These are phyloP conservation scores for Cephus cinctus DNA, from an alignment of 1,140 invertebrate species.

Conservation along the genomic window DNA sequence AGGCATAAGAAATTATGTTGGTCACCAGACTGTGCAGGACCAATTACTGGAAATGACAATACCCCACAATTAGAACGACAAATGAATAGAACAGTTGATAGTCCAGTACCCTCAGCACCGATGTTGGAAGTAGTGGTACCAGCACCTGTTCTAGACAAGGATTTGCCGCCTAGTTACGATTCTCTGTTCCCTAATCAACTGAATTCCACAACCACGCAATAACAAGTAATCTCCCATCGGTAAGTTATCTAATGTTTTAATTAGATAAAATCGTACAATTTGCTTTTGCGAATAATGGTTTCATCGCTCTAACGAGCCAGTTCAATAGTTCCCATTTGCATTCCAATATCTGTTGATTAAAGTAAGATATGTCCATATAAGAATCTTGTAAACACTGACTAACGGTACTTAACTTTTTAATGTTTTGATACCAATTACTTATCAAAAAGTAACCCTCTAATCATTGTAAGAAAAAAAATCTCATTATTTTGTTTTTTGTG, in stretches of 20 bases:
- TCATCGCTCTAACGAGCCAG: no score
- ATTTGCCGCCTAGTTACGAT: constrained; percentile 52
- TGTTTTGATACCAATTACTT: neutral
- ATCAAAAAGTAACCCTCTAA: neutral
- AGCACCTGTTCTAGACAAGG: constrained; percentile 41
- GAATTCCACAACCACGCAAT: constrained; percentile 31
- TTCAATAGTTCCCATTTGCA: no score
- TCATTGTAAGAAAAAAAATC: neutral
- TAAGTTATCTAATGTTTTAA: constrained; percentile 44
- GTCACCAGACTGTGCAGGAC: constrained; percentile 48
- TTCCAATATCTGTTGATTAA: no score
- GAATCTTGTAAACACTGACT: neutral
- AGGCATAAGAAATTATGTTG: constrained; percentile 46
- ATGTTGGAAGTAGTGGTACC: constrained; percentile 44
- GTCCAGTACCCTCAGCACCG: constrained; percentile 35
- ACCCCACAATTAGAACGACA: neutral
- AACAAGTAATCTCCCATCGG: neutral
- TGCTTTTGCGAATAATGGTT: no score
- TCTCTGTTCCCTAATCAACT: constrained; percentile 48
- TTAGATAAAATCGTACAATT: constrained; percentile 31
- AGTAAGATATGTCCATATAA: no score
- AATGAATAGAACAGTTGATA: constrained; percentile 14
- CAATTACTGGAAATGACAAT: constrained; percentile 9
- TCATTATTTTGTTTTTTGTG: no score
- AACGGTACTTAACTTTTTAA: constrained; percentile 5